Evolutionary conservation across 2,113 vertebrate genomes (phyloP).

Genomic region (Rhabdomys dilectus): DNA sequence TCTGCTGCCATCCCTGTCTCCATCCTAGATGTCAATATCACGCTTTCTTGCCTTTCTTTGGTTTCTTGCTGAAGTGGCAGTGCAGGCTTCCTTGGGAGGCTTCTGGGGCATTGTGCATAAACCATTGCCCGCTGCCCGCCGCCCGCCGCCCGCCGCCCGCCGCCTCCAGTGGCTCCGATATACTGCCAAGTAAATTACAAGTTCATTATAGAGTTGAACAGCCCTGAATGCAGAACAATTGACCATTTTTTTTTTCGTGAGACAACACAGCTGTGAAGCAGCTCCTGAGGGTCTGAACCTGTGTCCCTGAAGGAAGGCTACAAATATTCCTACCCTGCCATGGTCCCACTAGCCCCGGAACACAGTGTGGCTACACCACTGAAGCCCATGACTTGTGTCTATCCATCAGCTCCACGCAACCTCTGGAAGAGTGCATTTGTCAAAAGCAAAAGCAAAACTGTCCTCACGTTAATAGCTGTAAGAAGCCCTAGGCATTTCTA

Average conservation of each 20-base stretch:
- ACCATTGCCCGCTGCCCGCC: background rate
- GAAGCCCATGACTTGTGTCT: background rate
- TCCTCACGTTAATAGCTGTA: background rate
- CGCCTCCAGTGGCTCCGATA: background rate
- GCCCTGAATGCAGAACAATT: background rate
- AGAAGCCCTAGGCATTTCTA: background rate
- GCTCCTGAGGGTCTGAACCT: background rate
- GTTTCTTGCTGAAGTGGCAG: background rate
- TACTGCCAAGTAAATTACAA: background rate
- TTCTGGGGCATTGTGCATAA: background rate
- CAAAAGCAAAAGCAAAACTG: background rate
- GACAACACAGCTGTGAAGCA: background rate
- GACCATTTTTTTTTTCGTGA: background rate
- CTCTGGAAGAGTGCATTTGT: background rate
- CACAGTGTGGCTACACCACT: background rate
- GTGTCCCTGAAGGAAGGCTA: background rate
- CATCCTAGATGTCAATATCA: background rate
- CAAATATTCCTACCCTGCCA: background rate
- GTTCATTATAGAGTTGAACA: background rate
- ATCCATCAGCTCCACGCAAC: background rate
- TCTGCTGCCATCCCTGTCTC: rapidly evolving
- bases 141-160: rapidly evolving
- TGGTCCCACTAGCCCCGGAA: background rate
- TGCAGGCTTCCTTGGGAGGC: background rate
- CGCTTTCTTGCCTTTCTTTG: background rate